Evolutionary conservation across 2,888 invertebrate species (phyloP).

Genomic region (Amiota mariae): DNA sequence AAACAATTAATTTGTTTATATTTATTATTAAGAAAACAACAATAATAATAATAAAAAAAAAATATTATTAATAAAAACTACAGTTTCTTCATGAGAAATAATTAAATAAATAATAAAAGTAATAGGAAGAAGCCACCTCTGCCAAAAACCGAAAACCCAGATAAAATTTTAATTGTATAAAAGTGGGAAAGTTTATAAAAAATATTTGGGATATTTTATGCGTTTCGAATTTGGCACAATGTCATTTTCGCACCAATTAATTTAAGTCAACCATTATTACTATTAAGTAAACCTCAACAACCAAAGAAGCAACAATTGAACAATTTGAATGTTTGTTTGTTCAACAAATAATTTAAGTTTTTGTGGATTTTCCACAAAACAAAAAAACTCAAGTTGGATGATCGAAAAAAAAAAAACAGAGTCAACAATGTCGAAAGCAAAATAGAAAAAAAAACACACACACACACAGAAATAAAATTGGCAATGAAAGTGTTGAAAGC

Average conservation of each 20-base stretch:
- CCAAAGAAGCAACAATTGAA: background rate
- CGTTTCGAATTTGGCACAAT: background rate
- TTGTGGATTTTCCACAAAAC: slow-evolving; percentile 52
- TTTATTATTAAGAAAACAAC: too few relatives aligned
- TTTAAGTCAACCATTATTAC: background rate
- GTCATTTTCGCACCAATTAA: slow-evolving; percentile 6
- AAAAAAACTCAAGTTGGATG: slow-evolving; percentile 3
- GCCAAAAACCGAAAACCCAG: background rate
- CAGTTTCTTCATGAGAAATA: background rate
- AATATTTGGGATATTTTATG: slow-evolving; percentile 3
- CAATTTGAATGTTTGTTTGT: slow-evolving; percentile 35
- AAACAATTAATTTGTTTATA: too few relatives aligned
- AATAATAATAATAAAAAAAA: too few relatives aligned
- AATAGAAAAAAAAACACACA: slow-evolving; percentile 28
- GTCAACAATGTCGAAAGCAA: slow-evolving; percentile 24
- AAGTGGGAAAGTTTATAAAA: background rate
- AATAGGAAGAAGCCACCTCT: too few relatives aligned
- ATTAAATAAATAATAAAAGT: background rate
- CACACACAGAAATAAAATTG: slow-evolving; percentile 41
- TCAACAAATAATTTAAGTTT: slow-evolving; percentile 44
- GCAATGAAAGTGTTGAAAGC: slow-evolving; percentile 53
- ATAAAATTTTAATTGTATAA: background rate
- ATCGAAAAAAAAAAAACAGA: background rate
- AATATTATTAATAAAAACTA: too few relatives aligned
- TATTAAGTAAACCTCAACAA: background rate